Conservation (phyloP, 2,113 vertebrate genomes). For the Chaetops frenatus region DNA sequence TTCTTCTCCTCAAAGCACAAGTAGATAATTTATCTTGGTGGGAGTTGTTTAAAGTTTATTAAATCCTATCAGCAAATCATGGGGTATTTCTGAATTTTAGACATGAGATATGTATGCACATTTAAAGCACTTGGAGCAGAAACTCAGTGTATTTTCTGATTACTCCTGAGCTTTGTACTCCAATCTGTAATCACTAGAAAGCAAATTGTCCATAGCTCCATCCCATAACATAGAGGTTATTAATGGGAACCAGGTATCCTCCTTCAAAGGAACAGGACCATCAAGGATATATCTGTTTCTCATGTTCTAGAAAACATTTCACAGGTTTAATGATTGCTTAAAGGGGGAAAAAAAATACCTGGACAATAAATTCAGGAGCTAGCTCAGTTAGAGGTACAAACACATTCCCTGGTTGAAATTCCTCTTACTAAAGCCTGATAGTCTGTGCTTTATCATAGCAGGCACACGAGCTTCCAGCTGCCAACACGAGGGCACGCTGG, state of each 20-base stretch:
- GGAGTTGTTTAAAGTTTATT: background rate
- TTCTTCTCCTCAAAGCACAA: background rate
- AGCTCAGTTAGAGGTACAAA: background rate
- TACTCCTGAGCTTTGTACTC: constrained; percentile 41
- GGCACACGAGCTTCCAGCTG: background rate
- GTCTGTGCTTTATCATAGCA: background rate
- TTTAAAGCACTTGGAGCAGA: background rate
- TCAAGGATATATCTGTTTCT: constrained; percentile 10
- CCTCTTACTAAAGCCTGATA: background rate
- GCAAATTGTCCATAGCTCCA: constrained; percentile 35
- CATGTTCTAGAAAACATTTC: constrained; percentile 33
- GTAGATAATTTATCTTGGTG: background rate
- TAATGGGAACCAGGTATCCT: constrained; percentile 60
- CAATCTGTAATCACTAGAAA: constrained; percentile 41
- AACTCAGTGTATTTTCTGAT: background rate
- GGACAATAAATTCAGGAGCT: constrained; percentile 22
- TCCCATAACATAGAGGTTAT: background rate
- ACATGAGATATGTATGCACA: background rate
- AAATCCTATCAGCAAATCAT: background rate
- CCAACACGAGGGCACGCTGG: constrained; percentile 24
- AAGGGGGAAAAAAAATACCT: background rate
- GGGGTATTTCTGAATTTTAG: background rate
- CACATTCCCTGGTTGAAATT: background rate
- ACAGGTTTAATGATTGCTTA: constrained; percentile 8
- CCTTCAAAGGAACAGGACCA: constrained; percentile 37